A percentile compares a stretch with the other conserved stretches of the same genome.
Conservation (phyloP, 2,888 invertebrate genomes). For the Leptopterna dolabrata region DNA sequence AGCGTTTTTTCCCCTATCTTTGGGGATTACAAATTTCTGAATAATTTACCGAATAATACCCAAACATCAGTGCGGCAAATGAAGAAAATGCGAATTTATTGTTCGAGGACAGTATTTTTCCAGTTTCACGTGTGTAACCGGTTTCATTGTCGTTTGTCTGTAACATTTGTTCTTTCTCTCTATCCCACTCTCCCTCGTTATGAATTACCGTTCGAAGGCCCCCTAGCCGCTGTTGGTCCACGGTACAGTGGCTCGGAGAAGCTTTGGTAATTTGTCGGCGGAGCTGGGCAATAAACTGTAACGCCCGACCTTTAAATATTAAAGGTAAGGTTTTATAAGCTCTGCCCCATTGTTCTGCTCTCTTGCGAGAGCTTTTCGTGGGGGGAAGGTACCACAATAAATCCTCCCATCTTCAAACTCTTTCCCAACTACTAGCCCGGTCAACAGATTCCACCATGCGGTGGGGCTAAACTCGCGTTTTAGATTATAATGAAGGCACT, state of each 20-base stretch:
- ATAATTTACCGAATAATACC: too few relatives aligned
- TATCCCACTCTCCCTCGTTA: neutral
- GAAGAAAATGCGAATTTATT: too few relatives aligned
- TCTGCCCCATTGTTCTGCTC: neutral
- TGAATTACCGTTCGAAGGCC: neutral
- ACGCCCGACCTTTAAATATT: neutral
- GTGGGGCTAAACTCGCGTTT: neutral
- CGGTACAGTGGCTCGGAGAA: neutral
- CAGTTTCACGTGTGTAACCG: too few relatives aligned
- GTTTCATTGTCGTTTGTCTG: too few relatives aligned
- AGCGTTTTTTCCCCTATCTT: too few relatives aligned
- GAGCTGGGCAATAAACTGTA: neutral
- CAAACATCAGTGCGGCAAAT: too few relatives aligned
- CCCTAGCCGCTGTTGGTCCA: neutral
- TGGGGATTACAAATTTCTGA: too few relatives aligned
- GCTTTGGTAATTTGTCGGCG: neutral
- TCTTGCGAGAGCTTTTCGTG: neutral
- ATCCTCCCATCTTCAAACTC: neutral
- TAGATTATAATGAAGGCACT: neutral
- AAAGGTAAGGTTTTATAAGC: neutral
- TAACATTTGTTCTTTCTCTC: neutral
- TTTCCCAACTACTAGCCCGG: neutral
- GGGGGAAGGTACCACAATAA: neutral
- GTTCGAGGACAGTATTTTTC: too few relatives aligned
- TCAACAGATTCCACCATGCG: neutral